A percentile compares a stretch with the other conserved stretches of the same genome.
These are phyloP conservation scores for Toxonevra muliebris DNA, from an alignment of 2,888 invertebrate genomes.

Conservation along the genomic window DNA sequence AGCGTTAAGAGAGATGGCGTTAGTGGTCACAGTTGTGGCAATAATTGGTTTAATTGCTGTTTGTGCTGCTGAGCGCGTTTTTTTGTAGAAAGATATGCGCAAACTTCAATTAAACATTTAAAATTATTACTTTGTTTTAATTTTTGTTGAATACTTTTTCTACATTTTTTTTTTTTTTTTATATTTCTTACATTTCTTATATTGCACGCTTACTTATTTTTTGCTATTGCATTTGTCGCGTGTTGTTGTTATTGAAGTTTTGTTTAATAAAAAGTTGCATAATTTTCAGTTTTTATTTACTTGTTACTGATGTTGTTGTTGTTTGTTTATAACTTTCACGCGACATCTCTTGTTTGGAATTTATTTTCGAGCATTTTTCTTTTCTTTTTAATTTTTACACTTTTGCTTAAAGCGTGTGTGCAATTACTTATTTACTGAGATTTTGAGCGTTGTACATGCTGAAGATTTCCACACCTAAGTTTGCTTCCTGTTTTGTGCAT, in stretches of 20 bases:
- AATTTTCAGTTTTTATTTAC: constrained; percentile 11
- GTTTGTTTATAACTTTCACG: constrained; percentile 31
- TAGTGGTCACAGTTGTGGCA: too few species aligned
- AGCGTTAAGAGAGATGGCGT: too few species aligned
- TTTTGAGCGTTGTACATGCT: not conserved
- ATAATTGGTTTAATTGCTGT: too few species aligned
- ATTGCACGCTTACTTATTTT: not conserved
- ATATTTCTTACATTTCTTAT: not conserved
- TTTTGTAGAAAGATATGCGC: too few species aligned
- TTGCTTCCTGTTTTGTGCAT: constrained; percentile 6
- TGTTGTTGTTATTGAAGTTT: not conserved
- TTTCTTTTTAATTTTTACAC: constrained; percentile 4
- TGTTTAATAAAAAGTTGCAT: constrained; percentile 22
- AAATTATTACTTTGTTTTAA: too few species aligned
- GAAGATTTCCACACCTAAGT: too few species aligned
- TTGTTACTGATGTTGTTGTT: constrained; percentile 5
- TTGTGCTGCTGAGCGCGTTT: too few species aligned
- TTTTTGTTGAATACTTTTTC: not conserved
- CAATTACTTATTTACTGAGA: constrained; percentile 21
- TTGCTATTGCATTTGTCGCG: constrained; percentile 4
- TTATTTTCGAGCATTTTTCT: constrained; percentile 16
- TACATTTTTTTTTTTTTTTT: not conserved
- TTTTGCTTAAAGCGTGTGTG: constrained; percentile 29
- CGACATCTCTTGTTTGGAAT: constrained; percentile 32
- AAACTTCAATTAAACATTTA: too few species aligned